Base-by-base conservation (phyloP, 2,113 vertebrate species). In the Terrapene triunguis region DNA sequence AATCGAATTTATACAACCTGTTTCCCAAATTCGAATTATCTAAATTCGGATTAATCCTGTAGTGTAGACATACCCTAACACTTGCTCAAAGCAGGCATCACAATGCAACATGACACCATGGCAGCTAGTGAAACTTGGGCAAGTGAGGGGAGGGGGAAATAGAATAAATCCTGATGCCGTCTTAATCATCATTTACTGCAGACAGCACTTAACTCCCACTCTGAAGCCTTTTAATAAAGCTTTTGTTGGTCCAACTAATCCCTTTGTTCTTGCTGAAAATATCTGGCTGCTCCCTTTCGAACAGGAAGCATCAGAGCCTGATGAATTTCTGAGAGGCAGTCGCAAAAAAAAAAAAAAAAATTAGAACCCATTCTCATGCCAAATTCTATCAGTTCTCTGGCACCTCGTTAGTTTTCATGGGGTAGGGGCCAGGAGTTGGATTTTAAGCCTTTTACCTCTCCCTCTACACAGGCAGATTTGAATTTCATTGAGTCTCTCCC, bases 401-500 rank as follows among this genome's bases (percentile, higher is more conserved):
- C 86, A 94, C 51, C 94, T 97, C 95, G 65, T 95, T 88, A 93
- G 65, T 54, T 95, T 87, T 59, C 79, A 84, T 82, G 91, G 95
- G 95, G 93, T 85, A 85, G 78, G 83, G 79, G 94, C 82, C 80
- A 79, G 92, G 38, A 80, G 8, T 8, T 89, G 93, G 92, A 94
- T 96, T 97, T 92, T 83, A 92, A 96, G 91, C 82, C 85, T 93
- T 93, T 87, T 93, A 65, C 94, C 74, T 92, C 84, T 90, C 4
- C 0, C 84, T 94, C 96, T 96, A 96, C 97, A 95, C 93, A 96
- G 82, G 76, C 92, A 96, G 94, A 84, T 93, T 96, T 2, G 0
- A 94, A 95, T 97, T 95, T 97, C 96, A 95, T 88, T 47, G 96
- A 89, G 90, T 92, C 57, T 95, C 80, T 21, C 62, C 82, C 96